Evolutionary conservation across 2,888 invertebrate species (phyloP).

Genomic region (Euclidia mi): DNA sequence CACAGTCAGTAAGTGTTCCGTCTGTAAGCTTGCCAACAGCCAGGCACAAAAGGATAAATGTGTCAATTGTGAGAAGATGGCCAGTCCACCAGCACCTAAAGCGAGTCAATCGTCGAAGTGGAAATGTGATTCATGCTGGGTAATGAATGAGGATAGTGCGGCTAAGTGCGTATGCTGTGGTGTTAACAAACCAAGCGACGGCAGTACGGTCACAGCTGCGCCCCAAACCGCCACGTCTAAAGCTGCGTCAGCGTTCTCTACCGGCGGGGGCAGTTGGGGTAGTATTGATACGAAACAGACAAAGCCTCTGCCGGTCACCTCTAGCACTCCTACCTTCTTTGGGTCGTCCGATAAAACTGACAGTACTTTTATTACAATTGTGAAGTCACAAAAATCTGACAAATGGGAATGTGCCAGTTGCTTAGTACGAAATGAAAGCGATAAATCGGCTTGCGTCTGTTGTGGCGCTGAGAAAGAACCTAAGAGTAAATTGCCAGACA

Average conservation of each 20-base stretch:
- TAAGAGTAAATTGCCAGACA: conserved; percentile 50
- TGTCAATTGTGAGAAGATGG: conserved; percentile 61
- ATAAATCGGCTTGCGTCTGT: conserved; percentile 71
- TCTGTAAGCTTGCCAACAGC: conserved; percentile 61
- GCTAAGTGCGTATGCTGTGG: conserved; percentile 71
- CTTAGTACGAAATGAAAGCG: conserved; percentile 72
- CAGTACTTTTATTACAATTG: conserved; percentile 57
- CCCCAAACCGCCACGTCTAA: not conserved
- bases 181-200: conserved; percentile 49
- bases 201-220: not conserved
- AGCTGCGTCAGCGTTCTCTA: too few relatives aligned
- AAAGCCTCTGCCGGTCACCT: not conserved
- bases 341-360: conserved; percentile 30
- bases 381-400: conserved; percentile 63
- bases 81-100: conserved; percentile 23
- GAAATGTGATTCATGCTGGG: conserved; percentile 73
- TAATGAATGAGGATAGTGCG: conserved; percentile 60
- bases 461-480: conserved; percentile 67
- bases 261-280: too few relatives aligned
- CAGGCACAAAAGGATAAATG: conserved; percentile 61
- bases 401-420: conserved; percentile 80
- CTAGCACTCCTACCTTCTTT: conserved; percentile 15
- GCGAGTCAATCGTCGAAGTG: conserved; percentile 58
- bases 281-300: not conserved
- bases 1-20: conserved; percentile 54